Conservation (phyloP, 23 tunicate genomes). For the Phallusia fumigata region DNA sequence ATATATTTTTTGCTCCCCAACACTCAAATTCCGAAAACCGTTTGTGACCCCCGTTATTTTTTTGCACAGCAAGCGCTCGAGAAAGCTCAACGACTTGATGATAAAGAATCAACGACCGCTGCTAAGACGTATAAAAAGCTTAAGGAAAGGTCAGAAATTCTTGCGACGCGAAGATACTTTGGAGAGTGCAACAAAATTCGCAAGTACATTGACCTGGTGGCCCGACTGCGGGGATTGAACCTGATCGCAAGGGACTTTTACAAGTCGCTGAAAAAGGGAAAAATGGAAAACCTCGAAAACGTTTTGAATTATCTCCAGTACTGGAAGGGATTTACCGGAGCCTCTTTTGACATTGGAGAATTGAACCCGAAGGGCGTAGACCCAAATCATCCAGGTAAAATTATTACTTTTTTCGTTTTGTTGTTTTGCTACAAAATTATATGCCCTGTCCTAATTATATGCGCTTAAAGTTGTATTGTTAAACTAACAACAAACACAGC, state of each 20-base stretch:
- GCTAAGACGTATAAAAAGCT: slow-evolving; percentile 86
- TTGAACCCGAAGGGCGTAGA: slow-evolving; percentile 82
- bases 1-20: too few relatives aligned
- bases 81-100: slow-evolving; percentile 85
- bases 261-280: slow-evolving; percentile 84
- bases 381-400: slow-evolving; percentile 67
- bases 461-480: too few relatives aligned
- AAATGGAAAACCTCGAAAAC: slow-evolving; percentile 71
- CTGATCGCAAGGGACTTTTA: slow-evolving; percentile 90
- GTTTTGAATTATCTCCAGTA: slow-evolving; percentile 61
- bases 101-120: slow-evolving; percentile 61
- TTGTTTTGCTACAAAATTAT: too few relatives aligned
- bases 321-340: slow-evolving; percentile 89
- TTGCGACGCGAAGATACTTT: slow-evolving; percentile 67
- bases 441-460: too few relatives aligned
- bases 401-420: not conserved
- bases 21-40: too few relatives aligned
- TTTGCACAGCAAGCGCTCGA: slow-evolving; percentile 66
- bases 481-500: too few relatives aligned
- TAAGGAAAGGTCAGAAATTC: slow-evolving; percentile 76
- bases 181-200: slow-evolving; percentile 82
- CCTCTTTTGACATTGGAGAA: slow-evolving; percentile 67
- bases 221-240: slow-evolving; percentile 75
- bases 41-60: not conserved
- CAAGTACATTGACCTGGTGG: slow-evolving; percentile 86